phyloP scores from a whole-genome alignment of 2,113 vertebrate genomes.

The Enhydra lutris region DNA sequence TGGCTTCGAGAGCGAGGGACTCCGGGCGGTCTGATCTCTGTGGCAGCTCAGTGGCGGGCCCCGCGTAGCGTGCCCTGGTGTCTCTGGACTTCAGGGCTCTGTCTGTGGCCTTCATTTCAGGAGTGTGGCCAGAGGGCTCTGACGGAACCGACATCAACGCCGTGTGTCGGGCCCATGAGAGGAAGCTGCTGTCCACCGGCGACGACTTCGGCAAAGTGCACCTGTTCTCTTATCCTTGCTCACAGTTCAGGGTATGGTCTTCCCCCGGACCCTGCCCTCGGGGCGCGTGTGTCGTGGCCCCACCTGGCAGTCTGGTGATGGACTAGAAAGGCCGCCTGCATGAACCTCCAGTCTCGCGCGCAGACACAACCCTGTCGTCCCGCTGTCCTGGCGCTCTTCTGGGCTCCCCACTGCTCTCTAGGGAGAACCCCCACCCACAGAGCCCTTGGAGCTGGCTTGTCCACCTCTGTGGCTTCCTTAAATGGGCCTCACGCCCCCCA shows the following conservation, averaged over 20 bases:
- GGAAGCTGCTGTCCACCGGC: constrained; percentile 91
- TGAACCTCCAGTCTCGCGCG: accelerated
- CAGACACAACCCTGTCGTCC: accelerated
- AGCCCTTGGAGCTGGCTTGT: background rate
- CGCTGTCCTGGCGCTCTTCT: background rate
- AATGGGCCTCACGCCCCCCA: accelerated
- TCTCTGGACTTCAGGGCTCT: background rate
- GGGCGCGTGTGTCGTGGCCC: accelerated
- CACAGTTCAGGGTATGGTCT: constrained; percentile 92
- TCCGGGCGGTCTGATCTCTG: accelerated
- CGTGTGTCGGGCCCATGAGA: constrained; percentile 89
- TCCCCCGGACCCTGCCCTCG: accelerated
- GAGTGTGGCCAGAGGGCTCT: constrained; percentile 97
- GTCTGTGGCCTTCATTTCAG: constrained; percentile 77
- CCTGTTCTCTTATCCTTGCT: constrained; percentile 95
- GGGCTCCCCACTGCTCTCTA: accelerated
- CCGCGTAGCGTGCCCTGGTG: accelerated
- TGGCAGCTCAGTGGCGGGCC: accelerated
- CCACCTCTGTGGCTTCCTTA: accelerated
- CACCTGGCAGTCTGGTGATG: no score
- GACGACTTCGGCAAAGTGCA: constrained; percentile 99
- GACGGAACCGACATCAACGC: constrained; percentile 98
- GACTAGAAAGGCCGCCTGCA: accelerated
- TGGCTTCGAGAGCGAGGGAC: background rate
- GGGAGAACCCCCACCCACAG: background rate